phyloP scores from a whole-genome alignment of 1,140 invertebrate species.

The Pemphigus obesinymphae region DNA sequence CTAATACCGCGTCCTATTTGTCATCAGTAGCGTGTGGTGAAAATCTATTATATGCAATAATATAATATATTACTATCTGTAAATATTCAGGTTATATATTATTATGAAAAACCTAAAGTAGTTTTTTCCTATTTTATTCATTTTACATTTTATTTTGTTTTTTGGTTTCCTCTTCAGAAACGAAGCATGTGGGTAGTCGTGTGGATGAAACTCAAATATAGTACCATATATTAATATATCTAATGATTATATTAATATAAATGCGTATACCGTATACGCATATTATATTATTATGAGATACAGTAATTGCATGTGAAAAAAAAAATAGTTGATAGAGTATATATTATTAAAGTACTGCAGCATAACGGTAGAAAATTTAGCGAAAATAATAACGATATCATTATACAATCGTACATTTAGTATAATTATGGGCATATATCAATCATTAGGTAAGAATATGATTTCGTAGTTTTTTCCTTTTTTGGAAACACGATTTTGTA shows the following conservation, averaged over 20 bases:
- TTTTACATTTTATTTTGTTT: no score
- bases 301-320: conserved; percentile 17
- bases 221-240: background rate
- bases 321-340: background rate
- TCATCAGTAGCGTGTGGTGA: conserved; percentile 37
- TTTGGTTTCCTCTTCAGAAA: no score
- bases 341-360: background rate
- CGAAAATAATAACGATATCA: background rate
- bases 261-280: background rate
- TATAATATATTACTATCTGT: background rate
- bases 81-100: background rate
- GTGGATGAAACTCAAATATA: background rate
- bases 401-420: background rate
- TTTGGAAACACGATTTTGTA: no score
- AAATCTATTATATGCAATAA: background rate
- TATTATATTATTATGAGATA: background rate
- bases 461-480: no score
- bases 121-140: background rate
- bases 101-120: background rate
- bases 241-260: background rate
- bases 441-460: no score
- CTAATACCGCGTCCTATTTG: conserved; percentile 21
- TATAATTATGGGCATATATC: no score
- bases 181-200: conserved; percentile 10
- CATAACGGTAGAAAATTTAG: background rate